Conservation (phyloP, 2,113 vertebrate species). For the Damaliscus lunatus region DNA sequence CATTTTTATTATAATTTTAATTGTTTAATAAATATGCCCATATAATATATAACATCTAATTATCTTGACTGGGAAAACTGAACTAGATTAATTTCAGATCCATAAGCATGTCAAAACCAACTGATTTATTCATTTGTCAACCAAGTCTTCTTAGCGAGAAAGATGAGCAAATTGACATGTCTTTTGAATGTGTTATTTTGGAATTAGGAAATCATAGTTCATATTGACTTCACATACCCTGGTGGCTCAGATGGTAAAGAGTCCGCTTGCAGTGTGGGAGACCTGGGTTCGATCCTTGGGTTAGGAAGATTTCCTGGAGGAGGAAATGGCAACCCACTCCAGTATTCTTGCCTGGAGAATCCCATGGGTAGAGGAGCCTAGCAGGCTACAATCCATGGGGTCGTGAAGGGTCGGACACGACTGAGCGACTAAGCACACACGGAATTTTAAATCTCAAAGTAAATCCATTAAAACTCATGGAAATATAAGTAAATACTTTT, state of each 20-base stretch:
- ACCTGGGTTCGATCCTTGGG: not conserved
- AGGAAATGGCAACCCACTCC: not conserved
- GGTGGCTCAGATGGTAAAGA: not conserved
- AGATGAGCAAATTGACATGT: not conserved
- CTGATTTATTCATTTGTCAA: not conserved
- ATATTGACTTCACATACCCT: not conserved
- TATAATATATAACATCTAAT: not conserved
- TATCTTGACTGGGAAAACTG: not conserved
- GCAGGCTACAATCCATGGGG: not conserved
- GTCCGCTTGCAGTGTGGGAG: not conserved
- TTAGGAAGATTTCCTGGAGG: not conserved
- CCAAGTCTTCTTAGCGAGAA: not conserved
- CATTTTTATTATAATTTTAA: not conserved
- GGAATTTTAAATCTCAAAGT: not conserved
- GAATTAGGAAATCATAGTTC: not conserved
- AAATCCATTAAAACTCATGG: not conserved
- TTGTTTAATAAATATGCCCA: not conserved
- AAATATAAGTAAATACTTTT: not conserved
- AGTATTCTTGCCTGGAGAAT: not conserved
- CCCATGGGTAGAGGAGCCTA: not conserved
- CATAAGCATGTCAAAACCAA: not conserved
- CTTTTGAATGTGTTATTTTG: not conserved
- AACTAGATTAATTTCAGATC: not conserved
- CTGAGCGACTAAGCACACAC: not conserved
- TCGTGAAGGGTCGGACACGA: accelerated